Conservation (phyloP, 2,113 vertebrate genomes). For the Rhadina sibilatrix region DNA sequence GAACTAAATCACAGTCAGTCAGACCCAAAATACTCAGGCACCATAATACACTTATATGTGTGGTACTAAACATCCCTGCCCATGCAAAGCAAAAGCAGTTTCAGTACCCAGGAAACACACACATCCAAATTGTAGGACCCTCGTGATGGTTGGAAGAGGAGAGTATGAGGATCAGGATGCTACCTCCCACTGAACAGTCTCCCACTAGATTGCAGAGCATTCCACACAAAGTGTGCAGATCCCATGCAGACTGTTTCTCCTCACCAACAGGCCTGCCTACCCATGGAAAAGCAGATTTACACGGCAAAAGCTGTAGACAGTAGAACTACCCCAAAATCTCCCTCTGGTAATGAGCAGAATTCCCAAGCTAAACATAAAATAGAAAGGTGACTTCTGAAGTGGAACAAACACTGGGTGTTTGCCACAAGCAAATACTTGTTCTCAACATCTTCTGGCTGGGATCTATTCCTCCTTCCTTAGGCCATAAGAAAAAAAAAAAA, state of each 20-base stretch:
- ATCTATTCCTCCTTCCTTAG: neutral
- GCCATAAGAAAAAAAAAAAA: neutral
- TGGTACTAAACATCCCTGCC: neutral
- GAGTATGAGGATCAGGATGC: neutral
- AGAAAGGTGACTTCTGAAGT: neutral
- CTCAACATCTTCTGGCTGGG: neutral
- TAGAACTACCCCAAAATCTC: neutral
- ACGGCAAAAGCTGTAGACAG: neutral
- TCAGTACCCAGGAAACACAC: neutral
- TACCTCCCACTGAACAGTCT: neutral
- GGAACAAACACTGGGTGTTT: neutral
- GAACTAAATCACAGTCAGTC: neutral
- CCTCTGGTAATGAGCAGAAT: neutral
- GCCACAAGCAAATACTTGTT: neutral
- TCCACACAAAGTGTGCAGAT: fast-evolving
- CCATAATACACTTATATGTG: neutral
- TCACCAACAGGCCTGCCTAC: neutral
- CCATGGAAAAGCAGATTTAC: neutral
- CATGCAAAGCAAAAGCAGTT: neutral
- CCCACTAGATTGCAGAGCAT: fast-evolving
- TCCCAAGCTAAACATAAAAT: neutral
- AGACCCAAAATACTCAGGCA: slow-evolving; percentile 5
- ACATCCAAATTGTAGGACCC: neutral
- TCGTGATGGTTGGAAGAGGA: neutral
- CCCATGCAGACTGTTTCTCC: neutral